Conservation (phyloP, 2,113 vertebrate species). For the Pituophis catenifer region DNA sequence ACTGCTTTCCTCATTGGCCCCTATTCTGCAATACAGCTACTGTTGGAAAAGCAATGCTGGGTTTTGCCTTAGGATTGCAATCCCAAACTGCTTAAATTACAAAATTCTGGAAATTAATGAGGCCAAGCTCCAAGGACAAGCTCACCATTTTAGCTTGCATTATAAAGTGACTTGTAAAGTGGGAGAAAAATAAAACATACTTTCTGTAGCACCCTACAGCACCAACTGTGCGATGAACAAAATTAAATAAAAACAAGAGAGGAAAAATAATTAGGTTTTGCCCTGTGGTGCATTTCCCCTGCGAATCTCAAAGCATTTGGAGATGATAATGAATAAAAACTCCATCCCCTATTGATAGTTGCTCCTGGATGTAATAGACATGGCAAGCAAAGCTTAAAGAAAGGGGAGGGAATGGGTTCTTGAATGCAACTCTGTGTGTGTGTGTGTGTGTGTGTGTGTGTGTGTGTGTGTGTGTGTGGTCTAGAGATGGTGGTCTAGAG, state of each 20-base stretch:
- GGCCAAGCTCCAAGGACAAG: not conserved
- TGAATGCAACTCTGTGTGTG: not conserved
- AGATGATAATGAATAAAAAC: not conserved
- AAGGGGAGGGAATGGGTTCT: not conserved
- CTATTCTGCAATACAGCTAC: not conserved
- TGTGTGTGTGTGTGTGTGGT: too few species aligned
- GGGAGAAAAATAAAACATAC: accelerated
- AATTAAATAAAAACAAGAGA: not conserved
- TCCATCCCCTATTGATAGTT: accelerated
- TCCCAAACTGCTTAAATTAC: not conserved
- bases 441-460: too few species aligned
- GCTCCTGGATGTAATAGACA: not conserved
- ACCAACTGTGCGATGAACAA: not conserved
- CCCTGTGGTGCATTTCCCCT: not conserved
- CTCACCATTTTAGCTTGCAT: not conserved
- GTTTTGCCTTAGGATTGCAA: not conserved
- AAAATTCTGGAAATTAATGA: not conserved
- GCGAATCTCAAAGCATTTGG: not conserved
- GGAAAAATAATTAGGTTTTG: not conserved
- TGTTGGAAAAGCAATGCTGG: not conserved
- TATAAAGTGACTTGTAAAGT: not conserved
- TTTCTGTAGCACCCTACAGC: not conserved
- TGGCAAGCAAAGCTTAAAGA: not conserved
- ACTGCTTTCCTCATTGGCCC: not conserved
- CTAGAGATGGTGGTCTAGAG: not conserved